Evolutionary conservation across 2,113 vertebrate genomes (phyloP), one percentile per base, ranked within the genome.

Genomic region (Burhinus oedicnemus): DNA sequence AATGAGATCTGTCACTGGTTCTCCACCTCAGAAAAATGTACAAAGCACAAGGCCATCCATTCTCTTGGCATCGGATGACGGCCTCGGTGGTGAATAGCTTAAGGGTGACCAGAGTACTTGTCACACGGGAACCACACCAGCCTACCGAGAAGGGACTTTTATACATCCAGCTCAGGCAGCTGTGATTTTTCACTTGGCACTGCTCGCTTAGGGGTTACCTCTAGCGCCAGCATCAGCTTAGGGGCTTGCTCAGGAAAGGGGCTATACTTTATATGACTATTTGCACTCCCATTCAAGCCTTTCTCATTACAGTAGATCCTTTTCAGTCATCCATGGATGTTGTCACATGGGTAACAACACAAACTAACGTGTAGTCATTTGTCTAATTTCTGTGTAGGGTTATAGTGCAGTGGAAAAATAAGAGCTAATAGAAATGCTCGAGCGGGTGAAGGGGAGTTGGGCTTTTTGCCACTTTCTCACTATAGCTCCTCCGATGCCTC

Each of bases 401-500:
- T 60, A 10, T 1, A 79, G 60, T 3, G 11, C 23, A 57, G 60
- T 61, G n/a, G 51, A 12, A 86, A 83, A 89, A 58, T 8, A 76
- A 89, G n/a, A 91, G 61, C 74, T 93, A 34, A 65, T 34, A 62
- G 70, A 85, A 94, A 65, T 76, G 57, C 80, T 79, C 3, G 15
- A 60, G 71, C 68, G 88, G 62, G 81, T 9, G 3, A 90, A 62
- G 69, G 60, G 60, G 54, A 95, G n/a, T 74, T 83, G 92, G 79
- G 95, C 82, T 94, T 80, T 92, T 66, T 83, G 85, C 93, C 64
- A 38, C 64, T 83, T 94, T 83, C 32, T 88, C 62, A 32, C 81
- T 69, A 17, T 10, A 30, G 52, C 22, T 95, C 52, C 91, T 93
- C 76, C 6, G 54, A 76, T 54, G 72, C 57, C 52, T 95, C 77